phyloP scores from a whole-genome alignment of 2,113 vertebrate species.

The Brachyhypopomus occidentalis region DNA sequence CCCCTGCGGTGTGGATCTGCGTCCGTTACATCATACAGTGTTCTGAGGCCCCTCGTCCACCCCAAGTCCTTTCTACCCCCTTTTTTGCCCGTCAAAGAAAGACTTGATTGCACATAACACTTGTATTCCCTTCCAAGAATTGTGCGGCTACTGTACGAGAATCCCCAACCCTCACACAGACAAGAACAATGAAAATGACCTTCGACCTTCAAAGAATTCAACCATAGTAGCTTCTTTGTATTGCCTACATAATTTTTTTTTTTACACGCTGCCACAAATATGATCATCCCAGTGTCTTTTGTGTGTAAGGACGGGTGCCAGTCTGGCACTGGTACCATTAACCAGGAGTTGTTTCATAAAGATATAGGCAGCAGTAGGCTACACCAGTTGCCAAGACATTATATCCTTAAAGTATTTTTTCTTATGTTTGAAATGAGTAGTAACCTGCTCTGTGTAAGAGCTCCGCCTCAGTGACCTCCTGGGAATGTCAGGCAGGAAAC shows the following conservation, averaged over 20 bases:
- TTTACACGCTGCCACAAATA: conserved; percentile 9
- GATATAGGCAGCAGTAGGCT: conserved; percentile 8
- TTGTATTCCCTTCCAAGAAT: conserved; percentile 1
- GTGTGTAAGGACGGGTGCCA: conserved; percentile 55
- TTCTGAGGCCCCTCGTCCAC: conserved; percentile 17
- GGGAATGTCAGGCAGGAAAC: conserved; percentile 25
- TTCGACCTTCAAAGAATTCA: background rate
- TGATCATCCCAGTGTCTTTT: background rate
- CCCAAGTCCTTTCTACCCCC: background rate
- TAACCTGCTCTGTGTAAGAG: conserved; percentile 28
- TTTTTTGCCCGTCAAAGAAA: background rate
- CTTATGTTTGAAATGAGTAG: conserved; percentile 31
- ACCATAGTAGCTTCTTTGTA: background rate
- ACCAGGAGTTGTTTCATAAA: conserved; percentile 15
- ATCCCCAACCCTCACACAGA: background rate
- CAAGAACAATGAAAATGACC: conserved; percentile 8
- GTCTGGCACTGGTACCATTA: conserved; percentile 70
- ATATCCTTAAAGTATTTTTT: conserved; percentile 50
- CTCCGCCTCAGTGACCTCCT: conserved; percentile 22
- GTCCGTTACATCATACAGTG: conserved; percentile 15
- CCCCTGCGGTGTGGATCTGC: conserved; percentile 12
- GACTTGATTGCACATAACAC: background rate
- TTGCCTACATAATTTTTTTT: conserved; percentile 21
- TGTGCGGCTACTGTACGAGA: conserved; percentile 17
- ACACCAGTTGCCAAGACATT: background rate